phyloP scores from a whole-genome alignment of 2,797 vertebrate species.

The Acrossocheilus wenchowensis region DNA sequence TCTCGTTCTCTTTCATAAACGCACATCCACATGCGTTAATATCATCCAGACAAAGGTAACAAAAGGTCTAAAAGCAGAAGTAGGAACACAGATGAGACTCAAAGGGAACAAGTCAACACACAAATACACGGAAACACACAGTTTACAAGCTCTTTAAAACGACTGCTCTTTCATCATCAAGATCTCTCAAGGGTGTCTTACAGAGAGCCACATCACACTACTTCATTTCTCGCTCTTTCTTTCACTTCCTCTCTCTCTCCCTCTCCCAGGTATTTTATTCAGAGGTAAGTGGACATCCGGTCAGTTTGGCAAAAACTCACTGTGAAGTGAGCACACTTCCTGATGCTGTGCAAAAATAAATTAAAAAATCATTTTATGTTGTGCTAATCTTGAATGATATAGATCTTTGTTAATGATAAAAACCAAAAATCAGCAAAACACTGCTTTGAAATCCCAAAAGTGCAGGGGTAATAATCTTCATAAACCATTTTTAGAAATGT shows the following conservation, averaged over 20 bases:
- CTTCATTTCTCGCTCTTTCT: constrained; percentile 26
- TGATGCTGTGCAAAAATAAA: constrained; percentile 45
- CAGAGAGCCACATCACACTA: constrained; percentile 27
- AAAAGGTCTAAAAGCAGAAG: constrained; percentile 14
- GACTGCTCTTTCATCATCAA: constrained; percentile 20
- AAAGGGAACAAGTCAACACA: neutral
- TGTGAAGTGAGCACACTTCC: constrained; percentile 69
- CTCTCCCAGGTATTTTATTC: constrained; percentile 8
- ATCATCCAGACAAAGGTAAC: constrained; percentile 2
- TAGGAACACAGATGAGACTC: neutral
- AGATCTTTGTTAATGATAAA: neutral
- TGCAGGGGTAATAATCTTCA: neutral
- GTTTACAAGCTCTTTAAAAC: constrained; percentile 47
- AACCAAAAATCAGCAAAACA: neutral
- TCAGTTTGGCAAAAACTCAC: constrained; percentile 40
- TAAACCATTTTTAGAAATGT: neutral
- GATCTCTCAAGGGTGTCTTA: constrained; percentile 19
- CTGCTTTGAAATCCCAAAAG: neutral
- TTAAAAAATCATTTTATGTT: neutral
- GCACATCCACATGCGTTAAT: constrained; percentile 12
- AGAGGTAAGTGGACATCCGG: constrained; percentile 45
- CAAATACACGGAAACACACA: neutral
- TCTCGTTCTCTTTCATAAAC: constrained; percentile 30
- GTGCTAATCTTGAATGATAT: neutral
- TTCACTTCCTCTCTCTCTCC: neutral